Evolutionary conservation across 2,888 invertebrate species (phyloP), one percentile per base, ranked within the genome.

Genomic region (Tryphoninae sp.): DNA sequence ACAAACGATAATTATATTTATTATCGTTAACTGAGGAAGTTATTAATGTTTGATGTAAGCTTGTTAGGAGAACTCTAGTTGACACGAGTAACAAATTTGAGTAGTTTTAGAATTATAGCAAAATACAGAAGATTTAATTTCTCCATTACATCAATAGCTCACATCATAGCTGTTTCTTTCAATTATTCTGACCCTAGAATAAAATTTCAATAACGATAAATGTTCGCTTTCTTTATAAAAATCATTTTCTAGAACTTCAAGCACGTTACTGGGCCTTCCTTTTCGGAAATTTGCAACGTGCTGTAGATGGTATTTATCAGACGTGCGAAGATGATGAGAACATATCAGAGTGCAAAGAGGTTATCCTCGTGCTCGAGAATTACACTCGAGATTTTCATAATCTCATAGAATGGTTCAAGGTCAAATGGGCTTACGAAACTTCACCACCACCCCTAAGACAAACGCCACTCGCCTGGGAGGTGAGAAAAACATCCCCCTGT

Each of bases 271-370:
- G 99, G 99, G 98, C 98, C 0, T 94, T 98, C 87, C 93, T 99
- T 64, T 98, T 99, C 92, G 98, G 98, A 49, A 98, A 98, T 92
- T 93, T 99, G 74, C 97, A 98, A 91, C 93, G 98, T 86, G 97
- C 98, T 51, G 97, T 98, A 61, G 98, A 98, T 86, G 98, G 98
- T 92, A 97, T 99, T 84, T 99, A 99, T 92, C 97, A 97, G 91
- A 98, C 98, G 0, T 99, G 99, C 80, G 98, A 98, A 92, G 95
- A 96, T 82, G 98, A 98, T 92, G 98, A 98, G 90, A 98, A 97
- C 92, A 94, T 97, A 85, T 96, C 96, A 0, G 98, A 98, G 92
- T 98, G 98, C 93, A 96, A 98, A 94, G 99, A 99, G 93, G 98
- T 98, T 1, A 96, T 98, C 83, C 93, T 99, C 90, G 98, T 98